Evolutionary conservation across 2,888 invertebrate genomes (phyloP).

Genomic region (Drosophila neonasuta): DNA sequence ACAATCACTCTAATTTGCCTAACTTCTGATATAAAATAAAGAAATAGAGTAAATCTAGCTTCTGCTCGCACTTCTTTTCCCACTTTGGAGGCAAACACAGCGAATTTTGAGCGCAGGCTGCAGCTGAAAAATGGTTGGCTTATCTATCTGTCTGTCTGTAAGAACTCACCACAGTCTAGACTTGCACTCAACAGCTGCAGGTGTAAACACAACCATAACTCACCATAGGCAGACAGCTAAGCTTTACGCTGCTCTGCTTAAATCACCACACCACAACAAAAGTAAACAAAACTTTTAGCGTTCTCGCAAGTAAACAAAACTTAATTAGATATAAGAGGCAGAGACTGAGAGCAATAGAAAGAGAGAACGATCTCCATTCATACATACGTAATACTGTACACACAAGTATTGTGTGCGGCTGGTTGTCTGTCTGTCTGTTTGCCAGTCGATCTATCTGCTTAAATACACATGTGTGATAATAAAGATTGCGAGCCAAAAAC

Average conservation of each 20-base stretch:
- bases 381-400: constrained; percentile 9
- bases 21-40: not conserved
- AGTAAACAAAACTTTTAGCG: constrained; percentile 13
- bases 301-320: constrained; percentile 70
- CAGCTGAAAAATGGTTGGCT: not conserved
- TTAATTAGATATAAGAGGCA: constrained; percentile 19
- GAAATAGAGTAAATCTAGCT: not conserved
- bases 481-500: constrained; percentile 62
- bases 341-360: not conserved
- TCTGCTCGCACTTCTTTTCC: not conserved
- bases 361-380: constrained; percentile 20
- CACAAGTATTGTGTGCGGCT: constrained; percentile 9
- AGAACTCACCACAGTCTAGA: not conserved
- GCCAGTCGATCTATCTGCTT: constrained; percentile 68
- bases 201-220: constrained; percentile 5
- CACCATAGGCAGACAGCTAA: constrained; percentile 19
- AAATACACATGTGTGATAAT: constrained; percentile 67
- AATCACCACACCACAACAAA: constrained; percentile 29
- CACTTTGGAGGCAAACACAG: not conserved
- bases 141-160: constrained; percentile 14
- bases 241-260: constrained; percentile 13
- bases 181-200: not conserved
- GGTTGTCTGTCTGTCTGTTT: constrained; percentile 30
- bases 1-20: not conserved
- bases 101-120: not conserved